Percentiles rank a stretch among this genome's conserved stretches.
Conservation (phyloP, 2,797 vertebrate species). For the Cuculus canorus region DNA sequence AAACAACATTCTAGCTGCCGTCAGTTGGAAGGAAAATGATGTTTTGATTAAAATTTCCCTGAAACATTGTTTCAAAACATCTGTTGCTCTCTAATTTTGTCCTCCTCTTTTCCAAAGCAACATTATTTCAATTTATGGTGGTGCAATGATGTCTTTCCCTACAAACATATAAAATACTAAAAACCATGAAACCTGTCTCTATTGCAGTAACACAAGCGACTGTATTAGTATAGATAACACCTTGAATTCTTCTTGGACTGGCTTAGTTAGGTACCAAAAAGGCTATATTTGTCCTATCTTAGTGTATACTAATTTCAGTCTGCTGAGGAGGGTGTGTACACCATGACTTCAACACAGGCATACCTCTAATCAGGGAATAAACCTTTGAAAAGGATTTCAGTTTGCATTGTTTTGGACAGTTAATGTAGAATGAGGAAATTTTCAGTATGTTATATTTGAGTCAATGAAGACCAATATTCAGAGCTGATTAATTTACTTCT, state of each 20-base stretch:
- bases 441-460: not conserved
- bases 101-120: not conserved
- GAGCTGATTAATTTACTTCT: not conserved
- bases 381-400: not conserved
- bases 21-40: not conserved
- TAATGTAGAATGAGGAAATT: not conserved
- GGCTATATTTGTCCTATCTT: not conserved
- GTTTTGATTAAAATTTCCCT: not conserved
- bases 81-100: not conserved
- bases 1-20: not conserved
- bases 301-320: rapidly evolving
- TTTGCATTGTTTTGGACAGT: not conserved
- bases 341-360: rapidly evolving
- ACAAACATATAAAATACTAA: not conserved
- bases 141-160: not conserved
- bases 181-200: not conserved
- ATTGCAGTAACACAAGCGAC: not conserved
- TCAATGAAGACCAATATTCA: not conserved
- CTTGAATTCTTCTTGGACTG: not conserved
- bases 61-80: not conserved
- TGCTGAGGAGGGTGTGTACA: not conserved
- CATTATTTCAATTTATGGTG: not conserved
- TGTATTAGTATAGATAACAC: not conserved
- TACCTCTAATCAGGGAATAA: not conserved
- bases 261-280: not conserved